Conservation (phyloP, 1,140 invertebrate genomes). For the Tyrophagus putrescentiae region DNA sequence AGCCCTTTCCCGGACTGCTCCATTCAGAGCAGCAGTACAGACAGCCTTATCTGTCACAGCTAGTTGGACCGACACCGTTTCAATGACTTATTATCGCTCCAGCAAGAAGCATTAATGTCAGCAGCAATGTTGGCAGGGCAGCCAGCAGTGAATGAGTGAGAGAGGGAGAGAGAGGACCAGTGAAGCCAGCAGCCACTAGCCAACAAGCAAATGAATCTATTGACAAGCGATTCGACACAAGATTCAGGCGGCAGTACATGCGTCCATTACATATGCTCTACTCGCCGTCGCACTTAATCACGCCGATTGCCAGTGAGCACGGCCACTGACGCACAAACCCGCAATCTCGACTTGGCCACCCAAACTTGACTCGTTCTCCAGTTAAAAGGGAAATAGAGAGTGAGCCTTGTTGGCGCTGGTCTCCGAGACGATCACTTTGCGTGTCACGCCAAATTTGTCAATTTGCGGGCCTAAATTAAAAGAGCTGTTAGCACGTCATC, state of each 20-base stretch:
- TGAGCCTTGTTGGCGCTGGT: too few species aligned
- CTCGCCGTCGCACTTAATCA: background rate
- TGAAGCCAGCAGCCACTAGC: too few species aligned
- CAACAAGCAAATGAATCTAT: slow-evolving; percentile 1
- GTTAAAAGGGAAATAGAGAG: too few species aligned
- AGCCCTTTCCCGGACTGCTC: background rate
- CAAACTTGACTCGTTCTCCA: background rate
- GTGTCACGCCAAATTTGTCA: slow-evolving; percentile 11
- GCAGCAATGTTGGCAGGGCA: background rate
- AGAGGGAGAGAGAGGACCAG: too few species aligned
- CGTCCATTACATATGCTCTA: background rate
- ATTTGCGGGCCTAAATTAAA: slow-evolving; percentile 2
- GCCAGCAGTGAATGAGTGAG: too few species aligned
- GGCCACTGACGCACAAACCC: slow-evolving; percentile 1
- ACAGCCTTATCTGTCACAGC: background rate
- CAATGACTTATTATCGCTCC: slow-evolving; percentile 12
- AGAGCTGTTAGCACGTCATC: slow-evolving; percentile 5
- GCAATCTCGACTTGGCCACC: background rate
- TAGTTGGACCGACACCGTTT: slow-evolving; percentile 4
- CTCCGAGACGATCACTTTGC: slow-evolving; percentile 1
- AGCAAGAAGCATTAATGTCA: slow-evolving; percentile 12
- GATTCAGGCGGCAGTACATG: background rate
- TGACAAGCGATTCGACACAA: too few species aligned
- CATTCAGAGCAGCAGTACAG: background rate
- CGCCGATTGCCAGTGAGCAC: background rate